Evolutionary conservation across 2,888 invertebrate genomes (phyloP).

Genomic region (Rhorus exstirpatorius): DNA sequence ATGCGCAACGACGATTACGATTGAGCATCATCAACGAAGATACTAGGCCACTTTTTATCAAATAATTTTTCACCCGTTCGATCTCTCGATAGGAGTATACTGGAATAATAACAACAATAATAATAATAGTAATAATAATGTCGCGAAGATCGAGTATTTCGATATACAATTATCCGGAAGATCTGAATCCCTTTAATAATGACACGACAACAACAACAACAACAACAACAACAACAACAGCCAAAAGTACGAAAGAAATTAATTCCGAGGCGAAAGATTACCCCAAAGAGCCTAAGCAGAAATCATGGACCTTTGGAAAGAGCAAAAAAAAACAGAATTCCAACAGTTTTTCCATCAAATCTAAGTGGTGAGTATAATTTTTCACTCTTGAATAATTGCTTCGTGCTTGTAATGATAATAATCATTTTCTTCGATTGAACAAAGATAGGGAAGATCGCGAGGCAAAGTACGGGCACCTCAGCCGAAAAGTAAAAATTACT

Average conservation of each 20-base stretch:
- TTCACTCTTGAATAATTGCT: constrained; percentile 12
- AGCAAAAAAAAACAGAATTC: constrained; percentile 87
- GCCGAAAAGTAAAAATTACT: too few species aligned
- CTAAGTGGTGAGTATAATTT: constrained; percentile 76
- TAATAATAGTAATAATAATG: constrained; percentile 45
- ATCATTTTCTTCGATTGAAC: not conserved
- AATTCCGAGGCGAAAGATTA: constrained; percentile 73
- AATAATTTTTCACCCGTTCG: too few species aligned
- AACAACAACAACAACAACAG: constrained; percentile 26
- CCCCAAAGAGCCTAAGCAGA: constrained; percentile 79
- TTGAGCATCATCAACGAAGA: constrained; percentile 56
- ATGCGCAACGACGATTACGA: constrained; percentile 53
- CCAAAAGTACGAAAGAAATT: constrained; percentile 58
- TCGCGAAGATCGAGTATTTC: constrained; percentile 87
- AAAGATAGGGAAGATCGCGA: too few species aligned
- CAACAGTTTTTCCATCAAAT: constrained; percentile 88
- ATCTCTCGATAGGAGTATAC: too few species aligned
- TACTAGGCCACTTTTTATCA: constrained; percentile 21
- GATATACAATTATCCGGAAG: constrained; percentile 91
- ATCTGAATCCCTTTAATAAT: constrained; percentile 92
- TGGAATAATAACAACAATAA: too few species aligned
- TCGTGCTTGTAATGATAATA: not conserved
- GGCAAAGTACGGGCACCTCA: too few species aligned
- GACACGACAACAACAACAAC: constrained; percentile 86
- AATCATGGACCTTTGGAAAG: constrained; percentile 84